These are phyloP conservation scores for Platycnemis pennipes DNA, from an alignment of 2,888 invertebrate genomes.

Conservation along the genomic window DNA sequence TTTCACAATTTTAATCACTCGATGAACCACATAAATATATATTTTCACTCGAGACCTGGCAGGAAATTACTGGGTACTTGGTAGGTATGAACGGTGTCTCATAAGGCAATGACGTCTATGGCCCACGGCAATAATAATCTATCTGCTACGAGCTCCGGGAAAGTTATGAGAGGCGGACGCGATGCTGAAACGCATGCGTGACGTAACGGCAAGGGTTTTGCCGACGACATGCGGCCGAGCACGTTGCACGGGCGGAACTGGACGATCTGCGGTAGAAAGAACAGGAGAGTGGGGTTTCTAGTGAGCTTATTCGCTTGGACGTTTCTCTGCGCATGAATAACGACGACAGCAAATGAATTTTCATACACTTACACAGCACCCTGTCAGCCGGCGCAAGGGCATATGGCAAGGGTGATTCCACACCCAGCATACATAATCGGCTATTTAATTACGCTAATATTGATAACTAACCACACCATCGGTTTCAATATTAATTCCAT, in stretches of 20 bases:
- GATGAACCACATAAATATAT: not conserved
- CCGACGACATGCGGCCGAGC: not conserved
- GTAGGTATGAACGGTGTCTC: not conserved
- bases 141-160: not conserved
- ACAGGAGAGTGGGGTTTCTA: not conserved
- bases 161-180: not conserved
- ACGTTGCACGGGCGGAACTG: not conserved
- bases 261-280: not conserved
- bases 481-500: too few species aligned
- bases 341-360: too few species aligned
- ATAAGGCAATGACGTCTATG: not conserved
- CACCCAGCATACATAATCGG: too few species aligned
- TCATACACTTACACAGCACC: too few species aligned
- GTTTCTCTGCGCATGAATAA: too few species aligned
- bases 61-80: not conserved
- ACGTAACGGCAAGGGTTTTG: not conserved
- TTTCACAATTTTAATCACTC: not conserved
- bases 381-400: too few species aligned
- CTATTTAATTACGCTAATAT: too few species aligned
- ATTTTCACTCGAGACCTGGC: not conserved
- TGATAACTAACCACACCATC: too few species aligned
- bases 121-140: not conserved
- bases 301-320: not conserved
- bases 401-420: too few species aligned
- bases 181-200: too few species aligned